Conservation (phyloP, 2,113 vertebrate genomes). For the Oncorhynchus kisutch region DNA sequence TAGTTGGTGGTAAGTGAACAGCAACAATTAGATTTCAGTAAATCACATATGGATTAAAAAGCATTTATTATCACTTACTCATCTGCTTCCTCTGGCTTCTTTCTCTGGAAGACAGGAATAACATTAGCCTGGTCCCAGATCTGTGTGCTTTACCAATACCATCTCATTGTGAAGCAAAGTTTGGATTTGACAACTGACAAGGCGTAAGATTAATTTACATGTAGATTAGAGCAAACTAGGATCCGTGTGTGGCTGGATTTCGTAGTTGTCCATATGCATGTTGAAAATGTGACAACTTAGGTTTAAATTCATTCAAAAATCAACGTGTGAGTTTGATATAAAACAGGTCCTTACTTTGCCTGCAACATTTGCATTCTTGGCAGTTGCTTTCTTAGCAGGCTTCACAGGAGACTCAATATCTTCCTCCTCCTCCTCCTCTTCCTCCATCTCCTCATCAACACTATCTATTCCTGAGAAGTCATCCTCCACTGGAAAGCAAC, state of each 20-base stretch:
- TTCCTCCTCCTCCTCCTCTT: conserved; percentile 43
- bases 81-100: conserved; percentile 54
- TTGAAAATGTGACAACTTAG: too few species aligned
- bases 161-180: too few species aligned
- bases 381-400: conserved; percentile 26
- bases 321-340: too few species aligned
- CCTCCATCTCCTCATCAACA: conserved; percentile 39
- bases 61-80: conserved; percentile 25
- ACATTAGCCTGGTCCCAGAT: background rate
- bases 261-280: too few species aligned
- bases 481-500: conserved; percentile 33
- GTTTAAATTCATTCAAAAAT: too few species aligned
- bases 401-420: conserved; percentile 42
- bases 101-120: conserved; percentile 31
- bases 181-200: too few species aligned
- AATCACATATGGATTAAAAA: background rate
- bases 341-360: background rate
- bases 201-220: too few species aligned
- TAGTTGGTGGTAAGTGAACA: background rate
- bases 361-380: conserved; percentile 24
- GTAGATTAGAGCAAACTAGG: too few species aligned
- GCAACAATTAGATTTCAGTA: background rate
- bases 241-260: too few species aligned
- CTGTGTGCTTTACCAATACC: too few species aligned
- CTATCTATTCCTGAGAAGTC: conserved; percentile 44